Base-by-base conservation (phyloP, 2,113 vertebrate species). In the Menidia beryllina region DNA sequence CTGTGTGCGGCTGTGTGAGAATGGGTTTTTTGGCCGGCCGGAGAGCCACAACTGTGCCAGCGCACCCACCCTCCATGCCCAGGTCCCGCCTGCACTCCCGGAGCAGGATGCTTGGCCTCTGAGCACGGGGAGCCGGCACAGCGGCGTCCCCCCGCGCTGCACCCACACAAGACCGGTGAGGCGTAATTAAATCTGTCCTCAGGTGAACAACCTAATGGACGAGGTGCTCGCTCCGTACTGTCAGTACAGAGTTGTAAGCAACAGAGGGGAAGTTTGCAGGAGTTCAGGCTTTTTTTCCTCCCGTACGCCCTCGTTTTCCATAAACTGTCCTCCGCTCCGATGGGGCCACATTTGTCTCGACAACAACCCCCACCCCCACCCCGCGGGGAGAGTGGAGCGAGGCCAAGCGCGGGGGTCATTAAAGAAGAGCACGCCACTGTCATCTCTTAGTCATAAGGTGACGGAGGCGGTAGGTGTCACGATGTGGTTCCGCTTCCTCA, bases 121-220 rank as follows among this genome's bases (percentile, higher is more conserved):
- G 64, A 81, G 72, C 56, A 24, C 70, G 25, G 69, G 24, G 61
- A 69, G 58, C 69, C 67, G 72, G 66, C 59, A 51, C 45, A 39
- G 56, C 27, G 47, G 25, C 3, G 5, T 25, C 65, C 19, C 55
- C 59, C 1, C 13, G 15, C 56, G 83, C 39, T 2, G 3, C 54
- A 55, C 12, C 14, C 1, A 34, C 59, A 59, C 56, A 76, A n/a
- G 72, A 56, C 77, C 68, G 81, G 75, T 84, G 83, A 75, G 82
- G 61, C 78, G 3, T 93, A 90, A 90, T 92, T 92, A 90, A 89
- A 83, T 47, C 70, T 78, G 76, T 61, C 81, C 88, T 78, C 79
- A 34, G 75, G 80, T 79, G 82, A 48, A 75, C 30, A 34, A 8
- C 79, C 80, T 55, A 30, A 48, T 61, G 68, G 69, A 69, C 75